phyloP scores from a whole-genome alignment of 2,113 vertebrate species.

The Phaethornis superciliosus region DNA sequence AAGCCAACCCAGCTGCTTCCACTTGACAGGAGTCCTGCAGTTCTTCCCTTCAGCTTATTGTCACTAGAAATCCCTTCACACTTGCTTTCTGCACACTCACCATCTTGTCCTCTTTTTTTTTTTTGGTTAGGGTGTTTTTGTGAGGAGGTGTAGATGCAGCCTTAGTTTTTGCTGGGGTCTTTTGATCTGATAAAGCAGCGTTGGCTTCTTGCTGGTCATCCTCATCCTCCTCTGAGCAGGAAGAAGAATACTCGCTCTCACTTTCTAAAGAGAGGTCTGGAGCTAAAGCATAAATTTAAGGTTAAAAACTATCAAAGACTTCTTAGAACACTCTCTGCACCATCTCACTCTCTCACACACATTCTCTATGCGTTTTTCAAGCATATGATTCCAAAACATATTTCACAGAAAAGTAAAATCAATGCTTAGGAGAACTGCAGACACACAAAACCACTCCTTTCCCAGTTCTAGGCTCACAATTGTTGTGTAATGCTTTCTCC shows the following conservation, averaged over 20 bases:
- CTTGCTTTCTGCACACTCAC: conserved; percentile 54
- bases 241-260: conserved; percentile 88
- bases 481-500: not conserved
- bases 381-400: not conserved
- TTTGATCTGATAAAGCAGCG: not conserved
- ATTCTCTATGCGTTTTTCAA: not conserved
- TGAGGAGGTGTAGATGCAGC: conserved; percentile 44
- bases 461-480: not conserved
- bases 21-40: not conserved
- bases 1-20: not conserved
- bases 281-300: conserved; percentile 62
- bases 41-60: not conserved
- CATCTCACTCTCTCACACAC: not conserved
- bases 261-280: conserved; percentile 83
- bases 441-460: not conserved
- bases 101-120: conserved; percentile 77
- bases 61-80: not conserved
- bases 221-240: conserved; percentile 81
- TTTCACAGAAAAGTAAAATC: conserved; percentile 14
- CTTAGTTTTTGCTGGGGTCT: conserved; percentile 71
- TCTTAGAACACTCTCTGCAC: not conserved
- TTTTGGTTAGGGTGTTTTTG: conserved; percentile 80
- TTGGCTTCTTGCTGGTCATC: conserved; percentile 33
- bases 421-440: not conserved
- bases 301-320: not conserved